A percentile compares a stretch with the other conserved stretches of the same genome.
phyloP scores from a whole-genome alignment of 2,888 invertebrate genomes.

The Leptothorax acervorum region DNA sequence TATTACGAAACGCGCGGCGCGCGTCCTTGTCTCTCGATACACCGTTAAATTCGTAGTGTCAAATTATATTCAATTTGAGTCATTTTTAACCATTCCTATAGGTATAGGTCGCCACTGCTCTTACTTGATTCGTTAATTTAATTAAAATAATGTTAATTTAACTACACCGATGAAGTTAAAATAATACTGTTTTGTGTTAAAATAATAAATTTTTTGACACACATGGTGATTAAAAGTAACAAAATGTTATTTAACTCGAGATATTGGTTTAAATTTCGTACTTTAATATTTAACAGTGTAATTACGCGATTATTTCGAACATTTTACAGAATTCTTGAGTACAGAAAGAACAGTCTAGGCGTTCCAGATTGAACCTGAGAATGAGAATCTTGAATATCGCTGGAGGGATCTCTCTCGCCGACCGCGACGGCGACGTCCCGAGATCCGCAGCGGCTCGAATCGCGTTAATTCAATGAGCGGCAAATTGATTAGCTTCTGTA shows the following conservation, averaged over 20 bases:
- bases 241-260: no score
- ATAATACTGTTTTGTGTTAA: no score
- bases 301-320: background rate
- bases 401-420: background rate
- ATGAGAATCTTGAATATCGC: background rate
- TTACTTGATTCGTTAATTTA: no score
- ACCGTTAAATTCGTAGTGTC: no score
- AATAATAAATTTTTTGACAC: no score
- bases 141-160: no score
- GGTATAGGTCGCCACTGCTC: no score
- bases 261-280: no score
- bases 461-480: constrained; percentile 54
- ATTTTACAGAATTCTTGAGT: background rate
- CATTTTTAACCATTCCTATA: no score
- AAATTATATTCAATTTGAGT: no score
- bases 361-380: background rate
- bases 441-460: constrained; percentile 4
- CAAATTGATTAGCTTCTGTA: constrained; percentile 68
- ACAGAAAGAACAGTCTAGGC: background rate
- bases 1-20: background rate
- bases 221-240: no score
- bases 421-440: background rate
- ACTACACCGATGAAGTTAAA: no score
- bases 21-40: background rate
- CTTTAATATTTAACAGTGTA: background rate